Base-by-base conservation (phyloP, 2,797 vertebrate species). In the Pangasius djambal region DNA sequence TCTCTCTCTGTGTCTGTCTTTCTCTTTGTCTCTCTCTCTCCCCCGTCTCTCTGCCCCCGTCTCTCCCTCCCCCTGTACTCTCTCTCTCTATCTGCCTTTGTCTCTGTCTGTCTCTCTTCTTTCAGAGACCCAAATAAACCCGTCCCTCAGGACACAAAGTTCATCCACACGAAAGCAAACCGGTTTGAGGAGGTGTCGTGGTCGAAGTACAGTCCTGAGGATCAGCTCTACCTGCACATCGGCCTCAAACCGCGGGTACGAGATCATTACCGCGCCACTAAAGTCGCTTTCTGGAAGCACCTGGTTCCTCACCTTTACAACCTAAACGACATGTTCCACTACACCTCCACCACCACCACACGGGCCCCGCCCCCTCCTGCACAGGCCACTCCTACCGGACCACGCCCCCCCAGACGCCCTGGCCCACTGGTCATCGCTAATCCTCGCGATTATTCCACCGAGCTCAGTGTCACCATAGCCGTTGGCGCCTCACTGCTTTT, bases 261-360 rank as follows among this genome's bases (percentile, higher is more conserved):
- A 0, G 97, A 98, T 93, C 97, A 98, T 93, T 98, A 98, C 94
- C 96, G 97, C 18, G 97, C 97, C 91, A 97, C 97, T 52, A 98
- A 98, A 92, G 97, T 98, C 90, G 97, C 97, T 90, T 98, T 98
- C 92, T 98, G 97, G 97, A 97, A 97, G 92, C 97, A 97, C 90
- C 94, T 98, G 92, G 97, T 98, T 86, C 97, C 97, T 61, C 97
- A 98, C 88, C 95, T 98, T n/a, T 97, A 98, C 94, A 98, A 97
- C 92, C 95, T 98, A 87, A 97, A 98, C 0, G 97, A 97, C 89
- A 97, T 98, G 97, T 98, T 97, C 94, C 97, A 98, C 93, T 97
- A 97, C 93, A 97, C 97, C 10, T 97, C 97, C 90, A 97, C 96
- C 81, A 97, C 96, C 78, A 98, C 97, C 91, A 98, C 97, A 91